phyloP scores from a whole-genome alignment of 2,113 vertebrate genomes.

The Sterna hirundo region DNA sequence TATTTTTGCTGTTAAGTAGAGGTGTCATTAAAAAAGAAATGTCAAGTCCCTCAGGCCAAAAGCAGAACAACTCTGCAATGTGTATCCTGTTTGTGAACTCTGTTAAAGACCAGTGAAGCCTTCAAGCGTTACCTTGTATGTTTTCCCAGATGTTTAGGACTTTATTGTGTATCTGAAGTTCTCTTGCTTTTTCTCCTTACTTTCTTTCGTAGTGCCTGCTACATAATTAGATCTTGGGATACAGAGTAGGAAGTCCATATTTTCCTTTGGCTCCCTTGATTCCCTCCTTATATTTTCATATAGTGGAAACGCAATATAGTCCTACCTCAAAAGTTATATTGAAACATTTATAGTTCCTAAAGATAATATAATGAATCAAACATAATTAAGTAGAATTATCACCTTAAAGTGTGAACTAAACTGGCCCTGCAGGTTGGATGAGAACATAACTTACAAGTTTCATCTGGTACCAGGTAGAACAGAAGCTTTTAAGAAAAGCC shows the following conservation, averaged over 20 bases:
- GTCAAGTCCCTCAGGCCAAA: background rate
- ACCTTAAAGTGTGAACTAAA: background rate
- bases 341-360: background rate
- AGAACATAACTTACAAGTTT: background rate
- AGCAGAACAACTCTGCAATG: background rate
- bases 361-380: background rate
- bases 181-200: background rate
- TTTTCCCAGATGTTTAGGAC: background rate
- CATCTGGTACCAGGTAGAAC: background rate
- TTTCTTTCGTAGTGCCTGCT: background rate
- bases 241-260: background rate
- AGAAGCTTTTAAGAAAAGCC: background rate
- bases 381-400: background rate
- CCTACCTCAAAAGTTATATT: background rate
- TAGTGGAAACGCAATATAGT: background rate
- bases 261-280: background rate
- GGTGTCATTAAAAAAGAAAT: constrained; percentile 3
- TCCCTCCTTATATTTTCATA: background rate
- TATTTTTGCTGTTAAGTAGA: constrained; percentile 1
- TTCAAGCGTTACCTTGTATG: background rate
- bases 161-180: background rate
- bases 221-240: background rate
- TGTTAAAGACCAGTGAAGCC: constrained; percentile 9
- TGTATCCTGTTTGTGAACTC: constrained; percentile 43
- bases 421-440: background rate